Evolutionary conservation across 1,140 invertebrate genomes (phyloP), one percentile per base, ranked within the genome.

Genomic region (Atta colombica): DNA sequence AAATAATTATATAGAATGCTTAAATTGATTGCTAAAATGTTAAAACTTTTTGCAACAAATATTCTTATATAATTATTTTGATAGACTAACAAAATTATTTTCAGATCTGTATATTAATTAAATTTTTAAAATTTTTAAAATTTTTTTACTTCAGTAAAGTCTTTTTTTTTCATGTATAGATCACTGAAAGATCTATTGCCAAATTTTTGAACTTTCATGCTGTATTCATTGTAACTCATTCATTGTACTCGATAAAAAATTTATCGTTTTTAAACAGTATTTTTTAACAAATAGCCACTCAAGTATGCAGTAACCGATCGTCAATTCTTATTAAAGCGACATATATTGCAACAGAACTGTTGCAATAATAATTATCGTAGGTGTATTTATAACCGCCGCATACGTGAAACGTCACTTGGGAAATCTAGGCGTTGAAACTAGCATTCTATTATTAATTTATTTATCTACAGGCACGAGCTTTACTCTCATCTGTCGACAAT

Each of bases 281-380:
- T 16, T 28, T 2, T 51, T 16, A 18, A 51, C 25, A 25, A 25
- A 25, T 18, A 45, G 14, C 14, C 8, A 25, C n/a, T 39, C 10
- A 65, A 65, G 12, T 49, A 16, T 55, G 12, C 16, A 61, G 5
- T 31, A 75, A 39, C 75, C 21, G 53, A 71, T 60, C 35, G n/a
- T 85, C 39, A 49, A 12, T 84, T 86, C 16, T 21, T 28, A 39
- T 53, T 74, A 71, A 31, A 77, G 80, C 86, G n/a, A 80, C 86
- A 60, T 90, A 69, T 58, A 88, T 88, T 53, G 63, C 8, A 63
- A 69, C 61, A 28, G 45, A 63, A 39, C 45, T 49, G 84, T 71
- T 74, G 90, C 77, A 85, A 92, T 88, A 87, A 91, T 92, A 90
- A 91, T 91, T 91, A 91, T 89, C 86, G 88, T 88, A 91, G 89